Percentiles rank a stretch among this genome's conserved stretches.
Conservation (phyloP, 1,140 invertebrate genomes). For the Drosophila ficusphila region DNA sequence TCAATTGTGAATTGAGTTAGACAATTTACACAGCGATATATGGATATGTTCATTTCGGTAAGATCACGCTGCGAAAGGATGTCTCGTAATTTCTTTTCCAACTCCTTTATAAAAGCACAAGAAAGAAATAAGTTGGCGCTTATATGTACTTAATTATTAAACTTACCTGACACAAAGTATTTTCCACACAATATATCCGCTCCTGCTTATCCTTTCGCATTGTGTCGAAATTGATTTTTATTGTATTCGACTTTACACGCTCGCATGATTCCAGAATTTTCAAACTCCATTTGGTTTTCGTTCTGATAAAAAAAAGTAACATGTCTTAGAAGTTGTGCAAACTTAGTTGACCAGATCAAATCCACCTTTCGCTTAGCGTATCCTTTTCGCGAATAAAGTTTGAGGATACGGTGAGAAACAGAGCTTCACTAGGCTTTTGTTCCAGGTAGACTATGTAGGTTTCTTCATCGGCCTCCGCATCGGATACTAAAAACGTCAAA, state of each 20-base stretch:
- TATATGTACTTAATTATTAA: not conserved
- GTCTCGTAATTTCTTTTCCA: conserved; percentile 85
- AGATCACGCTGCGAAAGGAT: conserved; percentile 85
- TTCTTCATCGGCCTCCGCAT: conserved; percentile 76
- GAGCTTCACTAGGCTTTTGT: conserved; percentile 56
- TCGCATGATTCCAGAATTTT: conserved; percentile 86
- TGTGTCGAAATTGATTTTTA: conserved; percentile 88
- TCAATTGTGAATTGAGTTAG: conserved; percentile 86
- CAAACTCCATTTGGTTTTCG: conserved; percentile 86
- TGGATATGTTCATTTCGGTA: conserved; percentile 85
- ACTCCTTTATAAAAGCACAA: conserved; percentile 80
- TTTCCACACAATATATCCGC: conserved; percentile 86
- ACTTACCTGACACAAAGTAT: conserved; percentile 85
- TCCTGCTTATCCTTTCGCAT: conserved; percentile 85
- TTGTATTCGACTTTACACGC: conserved; percentile 84
- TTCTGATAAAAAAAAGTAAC: conserved; percentile 63
- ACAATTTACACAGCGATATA: conserved; percentile 88
- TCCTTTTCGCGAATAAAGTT: conserved; percentile 83
- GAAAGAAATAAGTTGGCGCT: too few species aligned
- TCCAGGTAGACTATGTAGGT: conserved; percentile 69
- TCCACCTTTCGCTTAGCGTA: conserved; percentile 72
- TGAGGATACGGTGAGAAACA: conserved; percentile 78
- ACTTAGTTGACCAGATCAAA: not conserved
- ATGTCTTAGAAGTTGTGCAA: not conserved
- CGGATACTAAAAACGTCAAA: conserved; percentile 57